These are phyloP conservation scores for Uria lomvia DNA, from an alignment of 2,113 vertebrate genomes.

Conservation along the genomic window DNA sequence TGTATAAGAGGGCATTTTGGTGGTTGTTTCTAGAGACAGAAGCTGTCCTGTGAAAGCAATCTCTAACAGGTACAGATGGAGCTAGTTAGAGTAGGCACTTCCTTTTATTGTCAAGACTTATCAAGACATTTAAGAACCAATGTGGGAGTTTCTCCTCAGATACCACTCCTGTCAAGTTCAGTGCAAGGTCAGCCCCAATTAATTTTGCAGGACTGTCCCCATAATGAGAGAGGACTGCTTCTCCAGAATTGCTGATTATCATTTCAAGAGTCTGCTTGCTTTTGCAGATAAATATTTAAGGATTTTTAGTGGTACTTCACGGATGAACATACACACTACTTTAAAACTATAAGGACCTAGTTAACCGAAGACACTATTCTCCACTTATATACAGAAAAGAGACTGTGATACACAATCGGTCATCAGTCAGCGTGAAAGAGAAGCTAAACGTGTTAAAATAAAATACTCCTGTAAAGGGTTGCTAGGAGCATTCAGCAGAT, in stretches of 20 bases:
- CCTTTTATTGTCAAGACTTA: background rate
- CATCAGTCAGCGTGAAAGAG: background rate
- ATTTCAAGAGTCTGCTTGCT: background rate
- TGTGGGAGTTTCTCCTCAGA: background rate
- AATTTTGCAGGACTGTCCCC: background rate
- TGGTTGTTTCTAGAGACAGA: background rate
- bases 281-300: background rate
- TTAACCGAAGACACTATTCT: background rate
- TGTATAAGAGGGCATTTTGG: background rate
- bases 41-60: background rate
- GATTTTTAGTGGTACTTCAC: background rate
- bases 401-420: background rate
- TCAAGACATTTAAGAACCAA: background rate
- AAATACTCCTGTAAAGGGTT: background rate
- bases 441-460: background rate
- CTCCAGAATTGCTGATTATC: background rate
- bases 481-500: background rate
- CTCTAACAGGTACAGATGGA: background rate
- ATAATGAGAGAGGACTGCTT: background rate
- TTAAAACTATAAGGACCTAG: background rate
- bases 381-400: background rate
- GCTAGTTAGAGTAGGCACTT: background rate
- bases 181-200: background rate
- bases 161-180: background rate
- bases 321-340: background rate